Evolutionary conservation across 2,113 vertebrate species (phyloP).

Genomic region (Columba janthina): DNA sequence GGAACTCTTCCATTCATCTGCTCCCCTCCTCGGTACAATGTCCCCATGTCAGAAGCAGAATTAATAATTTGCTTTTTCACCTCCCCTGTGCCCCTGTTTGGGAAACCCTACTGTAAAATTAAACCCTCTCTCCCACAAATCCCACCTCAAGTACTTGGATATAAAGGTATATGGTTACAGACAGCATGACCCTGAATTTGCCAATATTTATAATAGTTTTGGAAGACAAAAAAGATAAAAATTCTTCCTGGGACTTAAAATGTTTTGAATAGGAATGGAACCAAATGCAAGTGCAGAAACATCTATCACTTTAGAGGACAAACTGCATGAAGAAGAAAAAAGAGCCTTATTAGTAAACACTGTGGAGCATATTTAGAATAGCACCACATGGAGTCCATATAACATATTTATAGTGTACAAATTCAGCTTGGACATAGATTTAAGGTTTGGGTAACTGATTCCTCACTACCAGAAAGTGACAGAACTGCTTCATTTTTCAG

Average conservation of each 20-base stretch:
- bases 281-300: slow-evolving; percentile 10
- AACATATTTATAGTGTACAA: slow-evolving; percentile 20
- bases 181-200: neutral
- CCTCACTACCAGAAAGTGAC: slow-evolving; percentile 32
- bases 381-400: neutral
- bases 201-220: slow-evolving; percentile 11
- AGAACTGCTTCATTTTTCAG: slow-evolving; percentile 28
- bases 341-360: slow-evolving; percentile 30
- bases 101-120: neutral
- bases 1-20: neutral
- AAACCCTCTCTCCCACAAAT: neutral
- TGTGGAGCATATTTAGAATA: neutral
- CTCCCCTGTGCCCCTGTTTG: neutral
- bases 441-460: slow-evolving; percentile 43
- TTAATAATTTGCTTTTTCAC: neutral
- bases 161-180: neutral
- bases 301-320: neutral
- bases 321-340: neutral
- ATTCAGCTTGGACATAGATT: neutral
- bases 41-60: neutral
- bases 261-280: neutral
- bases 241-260: neutral
- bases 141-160: neutral
- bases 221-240: slow-evolving; percentile 45
- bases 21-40: neutral